Evolutionary conservation across 1,140 invertebrate species (phyloP).

Genomic region (Lanistes nyassanus): DNA sequence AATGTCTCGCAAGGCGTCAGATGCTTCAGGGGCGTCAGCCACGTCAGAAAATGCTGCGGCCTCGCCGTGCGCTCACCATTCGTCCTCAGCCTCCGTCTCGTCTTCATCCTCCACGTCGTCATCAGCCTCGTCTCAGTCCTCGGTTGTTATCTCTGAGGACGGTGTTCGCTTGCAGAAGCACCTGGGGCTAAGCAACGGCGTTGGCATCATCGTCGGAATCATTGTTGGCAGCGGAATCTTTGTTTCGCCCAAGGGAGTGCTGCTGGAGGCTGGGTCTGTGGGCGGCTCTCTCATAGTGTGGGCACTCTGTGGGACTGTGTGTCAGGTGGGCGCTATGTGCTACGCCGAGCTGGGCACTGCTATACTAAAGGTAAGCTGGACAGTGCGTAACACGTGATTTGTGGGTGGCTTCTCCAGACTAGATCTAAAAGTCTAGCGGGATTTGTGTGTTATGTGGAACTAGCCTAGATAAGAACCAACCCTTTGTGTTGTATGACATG

Average conservation of each 20-base stretch:
- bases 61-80: not conserved
- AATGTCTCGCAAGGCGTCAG: conserved; percentile 15
- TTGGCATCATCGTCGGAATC: conserved; percentile 63
- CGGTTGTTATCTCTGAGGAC: conserved; percentile 25
- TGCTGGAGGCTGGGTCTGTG: conserved; percentile 84
- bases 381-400: too few species aligned
- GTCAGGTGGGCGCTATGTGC: conserved; percentile 85
- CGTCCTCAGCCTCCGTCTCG: not conserved
- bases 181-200: conserved; percentile 61
- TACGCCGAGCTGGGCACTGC: conserved; percentile 96
- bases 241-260: conserved; percentile 91
- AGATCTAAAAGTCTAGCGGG: too few species aligned
- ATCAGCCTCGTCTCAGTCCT: conserved; percentile 22
- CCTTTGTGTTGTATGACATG: too few species aligned
- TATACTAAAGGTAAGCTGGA: conserved; percentile 80
- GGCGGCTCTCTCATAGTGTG: conserved; percentile 91
- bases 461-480: too few species aligned
- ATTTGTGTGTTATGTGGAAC: too few species aligned
- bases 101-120: conserved; percentile 12
- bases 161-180: conserved; percentile 56
- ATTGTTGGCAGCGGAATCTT: conserved; percentile 89
- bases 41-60: not conserved
- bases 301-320: conserved; percentile 81
- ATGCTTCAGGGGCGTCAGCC: not conserved
- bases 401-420: too few species aligned